Evolutionary conservation across 2,888 invertebrate species (phyloP).

Genomic region (Mesorhabditis sp.): DNA sequence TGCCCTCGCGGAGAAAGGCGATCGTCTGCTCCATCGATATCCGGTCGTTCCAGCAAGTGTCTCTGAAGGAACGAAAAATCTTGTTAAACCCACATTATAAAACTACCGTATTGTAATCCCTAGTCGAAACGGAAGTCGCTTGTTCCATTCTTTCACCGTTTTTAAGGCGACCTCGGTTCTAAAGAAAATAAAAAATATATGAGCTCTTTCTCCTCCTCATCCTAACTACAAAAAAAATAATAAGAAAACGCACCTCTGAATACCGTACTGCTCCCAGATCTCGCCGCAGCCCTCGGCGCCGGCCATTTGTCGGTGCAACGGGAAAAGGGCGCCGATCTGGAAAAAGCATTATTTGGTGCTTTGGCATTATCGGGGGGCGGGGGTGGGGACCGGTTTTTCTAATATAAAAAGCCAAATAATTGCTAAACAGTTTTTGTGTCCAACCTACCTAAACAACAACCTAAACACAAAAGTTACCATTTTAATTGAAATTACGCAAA

Average conservation of each 20-base stretch:
- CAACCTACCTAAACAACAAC: neutral
- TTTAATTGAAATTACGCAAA: too few relatives aligned
- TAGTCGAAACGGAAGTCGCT: constrained; percentile 64
- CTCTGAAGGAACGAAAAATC: constrained; percentile 58
- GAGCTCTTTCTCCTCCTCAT: too few relatives aligned
- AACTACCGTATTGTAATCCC: constrained; percentile 63
- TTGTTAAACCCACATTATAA: too few relatives aligned
- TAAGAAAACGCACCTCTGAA: constrained; percentile 65
- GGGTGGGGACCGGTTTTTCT: too few relatives aligned
- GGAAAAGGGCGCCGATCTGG: constrained; percentile 56
- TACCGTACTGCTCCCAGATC: constrained; percentile 74
- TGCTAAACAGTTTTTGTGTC: too few relatives aligned
- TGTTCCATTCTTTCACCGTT: constrained; percentile 63
- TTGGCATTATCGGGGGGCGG: too few relatives aligned
- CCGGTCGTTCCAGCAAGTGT: constrained; percentile 79
- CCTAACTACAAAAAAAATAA: constrained; percentile 59
- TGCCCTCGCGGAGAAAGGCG: constrained; percentile 52
- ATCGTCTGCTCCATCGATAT: constrained; percentile 70
- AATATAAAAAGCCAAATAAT: too few relatives aligned
- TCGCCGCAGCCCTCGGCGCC: constrained; percentile 65
- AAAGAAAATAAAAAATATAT: too few relatives aligned
- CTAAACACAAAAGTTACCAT: neutral
- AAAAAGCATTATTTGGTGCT: constrained; percentile 5
- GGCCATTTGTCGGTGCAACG: constrained; percentile 55
- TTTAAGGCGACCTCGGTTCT: too few relatives aligned